A percentile compares a stretch with the other conserved stretches of the same genome.
phyloP scores from a whole-genome alignment of 2,888 invertebrate species.

The Archips crataeganus region DNA sequence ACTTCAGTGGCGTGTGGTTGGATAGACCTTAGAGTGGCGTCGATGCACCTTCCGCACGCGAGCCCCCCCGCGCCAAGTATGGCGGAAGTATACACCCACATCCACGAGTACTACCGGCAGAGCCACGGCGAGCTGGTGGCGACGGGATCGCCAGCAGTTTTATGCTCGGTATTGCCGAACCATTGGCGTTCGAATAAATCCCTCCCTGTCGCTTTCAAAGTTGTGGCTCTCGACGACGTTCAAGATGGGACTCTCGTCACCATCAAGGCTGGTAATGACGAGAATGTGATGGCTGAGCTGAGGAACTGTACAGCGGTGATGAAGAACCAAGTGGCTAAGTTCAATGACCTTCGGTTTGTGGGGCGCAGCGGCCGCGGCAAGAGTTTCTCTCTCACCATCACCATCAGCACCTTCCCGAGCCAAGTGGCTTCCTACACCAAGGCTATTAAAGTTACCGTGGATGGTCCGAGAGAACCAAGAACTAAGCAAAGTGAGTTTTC shows the following conservation, averaged over 20 bases:
- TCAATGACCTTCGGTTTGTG: constrained; percentile 99
- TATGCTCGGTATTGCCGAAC: constrained; percentile 96
- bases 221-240: constrained; percentile 96
- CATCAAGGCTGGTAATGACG: constrained; percentile 98
- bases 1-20: constrained; percentile 78
- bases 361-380: constrained; percentile 99
- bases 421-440: constrained; percentile 98
- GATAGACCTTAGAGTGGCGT: constrained; percentile 72
- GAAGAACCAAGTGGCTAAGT: constrained; percentile 99
- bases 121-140: constrained; percentile 97
- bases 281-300: constrained; percentile 98
- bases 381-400: constrained; percentile 97
- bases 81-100: constrained; percentile 90
- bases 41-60: constrained; percentile 89
- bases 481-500: constrained; percentile 96
- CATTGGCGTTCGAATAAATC: constrained; percentile 99
- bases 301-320: constrained; percentile 97
- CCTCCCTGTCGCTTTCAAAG: constrained; percentile 97
- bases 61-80: constrained; percentile 86
- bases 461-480: constrained; percentile 98
- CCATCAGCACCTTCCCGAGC: constrained; percentile 90
- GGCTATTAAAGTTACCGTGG: constrained; percentile 99
- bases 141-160: constrained; percentile 97
- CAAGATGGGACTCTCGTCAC: constrained; percentile 97
- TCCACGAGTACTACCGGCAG: constrained; percentile 93